Conservation (phyloP, 2,797 vertebrate species). For the Semotilus atromaculatus region DNA sequence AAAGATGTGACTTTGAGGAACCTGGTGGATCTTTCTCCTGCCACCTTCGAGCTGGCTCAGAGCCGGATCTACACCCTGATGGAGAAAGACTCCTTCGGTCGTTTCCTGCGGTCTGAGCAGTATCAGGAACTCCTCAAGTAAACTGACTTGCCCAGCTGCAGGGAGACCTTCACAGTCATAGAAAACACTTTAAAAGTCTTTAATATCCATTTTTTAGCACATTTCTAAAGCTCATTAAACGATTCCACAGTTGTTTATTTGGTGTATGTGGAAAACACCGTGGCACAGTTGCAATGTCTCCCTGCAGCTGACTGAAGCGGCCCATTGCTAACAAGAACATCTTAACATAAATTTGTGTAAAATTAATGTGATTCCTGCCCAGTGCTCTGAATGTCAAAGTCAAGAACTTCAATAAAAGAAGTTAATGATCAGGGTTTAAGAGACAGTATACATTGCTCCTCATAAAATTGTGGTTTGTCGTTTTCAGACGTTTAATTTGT, state of each 20-base stretch:
- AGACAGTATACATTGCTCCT: neutral
- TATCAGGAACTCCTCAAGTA: slow-evolving; percentile 91
- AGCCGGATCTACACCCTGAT: slow-evolving; percentile 92
- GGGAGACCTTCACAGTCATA: slow-evolving; percentile 39
- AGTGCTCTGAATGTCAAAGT: slow-evolving; percentile 37
- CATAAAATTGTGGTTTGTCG: slow-evolving; percentile 6
- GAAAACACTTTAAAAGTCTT: neutral
- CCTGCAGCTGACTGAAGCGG: slow-evolving; percentile 10
- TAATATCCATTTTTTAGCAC: neutral
- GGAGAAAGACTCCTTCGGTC: slow-evolving; percentile 96
- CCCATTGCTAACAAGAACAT: neutral
- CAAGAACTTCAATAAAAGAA: slow-evolving; percentile 14
- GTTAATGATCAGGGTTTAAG: neutral
- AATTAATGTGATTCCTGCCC: slow-evolving; percentile 5
- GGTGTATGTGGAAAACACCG: neutral
- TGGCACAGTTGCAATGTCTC: neutral
- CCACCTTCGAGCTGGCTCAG: slow-evolving; percentile 92
- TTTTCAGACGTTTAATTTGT: slow-evolving; percentile 8
- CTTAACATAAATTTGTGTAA: slow-evolving; percentile 3
- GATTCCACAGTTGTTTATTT: neutral
- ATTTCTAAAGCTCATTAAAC: neutral
- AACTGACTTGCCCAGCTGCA: slow-evolving; percentile 67
- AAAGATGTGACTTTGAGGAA: slow-evolving; percentile 92
- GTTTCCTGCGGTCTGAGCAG: slow-evolving; percentile 89
- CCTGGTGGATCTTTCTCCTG: slow-evolving; percentile 85